Conservation (phyloP, 2,888 invertebrate genomes). For the Synergus itoensis region DNA sequence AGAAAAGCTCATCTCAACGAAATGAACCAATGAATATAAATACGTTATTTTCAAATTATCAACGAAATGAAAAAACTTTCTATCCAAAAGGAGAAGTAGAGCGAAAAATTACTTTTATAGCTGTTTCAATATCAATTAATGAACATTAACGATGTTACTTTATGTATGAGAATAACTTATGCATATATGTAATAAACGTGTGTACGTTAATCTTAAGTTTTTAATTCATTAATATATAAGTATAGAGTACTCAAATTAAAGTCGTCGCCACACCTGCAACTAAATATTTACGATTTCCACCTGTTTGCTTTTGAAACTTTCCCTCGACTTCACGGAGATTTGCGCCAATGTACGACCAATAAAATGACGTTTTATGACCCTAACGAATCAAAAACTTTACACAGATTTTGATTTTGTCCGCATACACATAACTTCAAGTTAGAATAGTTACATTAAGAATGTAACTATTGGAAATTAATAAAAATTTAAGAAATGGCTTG, state of each 20-base stretch:
- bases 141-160: background rate
- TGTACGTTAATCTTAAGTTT: background rate
- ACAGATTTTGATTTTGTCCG: no score
- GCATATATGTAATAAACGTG: background rate
- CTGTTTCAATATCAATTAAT: background rate
- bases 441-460: no score
- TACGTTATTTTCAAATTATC: background rate
- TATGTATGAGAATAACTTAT: background rate
- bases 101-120: background rate
- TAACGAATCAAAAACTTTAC: no score
- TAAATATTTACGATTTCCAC: background rate
- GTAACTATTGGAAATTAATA: no score
- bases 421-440: no score
- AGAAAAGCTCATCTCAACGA: background rate
- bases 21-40: constrained; percentile 2
- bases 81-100: background rate
- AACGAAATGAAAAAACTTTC: background rate
- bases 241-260: background rate
- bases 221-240: background rate
- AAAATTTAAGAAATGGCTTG: no score
- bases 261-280: background rate
- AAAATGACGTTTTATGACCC: no score
- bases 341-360: background rate
- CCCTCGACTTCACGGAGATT: background rate
- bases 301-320: background rate